Evolutionary conservation across 2,113 vertebrate genomes (phyloP).

Genomic region (Shinisaurus crocodilurus): DNA sequence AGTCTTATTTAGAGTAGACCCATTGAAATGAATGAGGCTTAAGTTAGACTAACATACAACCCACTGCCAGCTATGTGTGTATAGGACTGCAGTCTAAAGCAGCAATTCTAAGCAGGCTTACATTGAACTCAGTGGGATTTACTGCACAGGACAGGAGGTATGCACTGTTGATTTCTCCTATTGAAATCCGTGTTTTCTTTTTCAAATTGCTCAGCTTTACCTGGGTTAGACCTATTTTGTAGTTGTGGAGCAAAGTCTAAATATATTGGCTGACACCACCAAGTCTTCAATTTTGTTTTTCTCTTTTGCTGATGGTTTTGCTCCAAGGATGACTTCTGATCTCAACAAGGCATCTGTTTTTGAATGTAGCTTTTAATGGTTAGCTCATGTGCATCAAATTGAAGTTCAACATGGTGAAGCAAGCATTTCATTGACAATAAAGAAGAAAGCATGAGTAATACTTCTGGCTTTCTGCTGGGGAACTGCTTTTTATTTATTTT

Average conservation of each 20-base stretch:
- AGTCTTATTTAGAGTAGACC: not conserved
- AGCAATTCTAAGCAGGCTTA: not conserved
- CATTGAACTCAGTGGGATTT: not conserved
- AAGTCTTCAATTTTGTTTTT: not conserved
- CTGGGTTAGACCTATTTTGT: not conserved
- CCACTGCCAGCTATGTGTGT: not conserved
- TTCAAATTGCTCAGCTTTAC: no score
- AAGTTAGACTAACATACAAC: not conserved
- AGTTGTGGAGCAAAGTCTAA: not conserved
- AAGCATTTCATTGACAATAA: not conserved
- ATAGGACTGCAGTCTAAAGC: not conserved
- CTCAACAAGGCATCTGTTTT: not conserved
- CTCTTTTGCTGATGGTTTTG: not conserved
- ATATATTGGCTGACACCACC: no score
- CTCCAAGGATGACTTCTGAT: not conserved
- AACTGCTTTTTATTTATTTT: not conserved
- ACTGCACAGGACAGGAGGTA: not conserved
- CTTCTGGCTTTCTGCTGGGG: not conserved
- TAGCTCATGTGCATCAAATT: not conserved
- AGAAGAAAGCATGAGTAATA: not conserved
- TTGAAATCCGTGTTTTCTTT: not conserved
- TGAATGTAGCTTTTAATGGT: not conserved
- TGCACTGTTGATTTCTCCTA: not conserved
- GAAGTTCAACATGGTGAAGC: not conserved
- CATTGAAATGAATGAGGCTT: not conserved